Percentiles rank a stretch among this genome's conserved stretches.
Conservation (phyloP, 2,888 invertebrate species). For the Cephus rjabovi region DNA sequence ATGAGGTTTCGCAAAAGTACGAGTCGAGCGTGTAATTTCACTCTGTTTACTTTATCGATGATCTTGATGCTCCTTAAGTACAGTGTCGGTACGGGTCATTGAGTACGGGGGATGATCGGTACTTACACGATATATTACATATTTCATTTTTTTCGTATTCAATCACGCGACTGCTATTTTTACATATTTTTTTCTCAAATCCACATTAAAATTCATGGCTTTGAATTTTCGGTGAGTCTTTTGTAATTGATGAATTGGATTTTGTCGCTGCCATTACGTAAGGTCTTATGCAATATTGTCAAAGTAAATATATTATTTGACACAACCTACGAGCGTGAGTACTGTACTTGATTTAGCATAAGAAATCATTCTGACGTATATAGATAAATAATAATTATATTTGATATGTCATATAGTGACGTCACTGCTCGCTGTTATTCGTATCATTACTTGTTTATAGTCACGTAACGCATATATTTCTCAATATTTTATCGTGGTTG, state of each 20-base stretch:
- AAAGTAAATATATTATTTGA: too few species aligned
- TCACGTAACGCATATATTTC: background rate
- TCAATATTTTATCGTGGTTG: background rate
- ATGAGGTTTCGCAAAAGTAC: conserved; percentile 1
- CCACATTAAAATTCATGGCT: background rate
- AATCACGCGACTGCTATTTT: background rate
- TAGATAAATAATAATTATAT: background rate
- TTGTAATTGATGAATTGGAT: background rate
- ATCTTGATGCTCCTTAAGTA: conserved; percentile 32
- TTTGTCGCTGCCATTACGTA: background rate
- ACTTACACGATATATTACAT: background rate
- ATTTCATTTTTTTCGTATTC: background rate
- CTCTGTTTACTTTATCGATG: conserved; percentile 38
- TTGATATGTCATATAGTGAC: too few species aligned
- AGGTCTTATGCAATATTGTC: too few species aligned
- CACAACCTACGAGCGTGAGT: too few species aligned
- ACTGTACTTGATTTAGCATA: too few species aligned
- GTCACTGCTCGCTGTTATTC: background rate
- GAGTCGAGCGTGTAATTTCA: conserved; percentile 18
- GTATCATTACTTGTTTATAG: background rate
- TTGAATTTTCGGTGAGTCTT: background rate
- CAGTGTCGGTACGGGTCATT: conserved; percentile 12
- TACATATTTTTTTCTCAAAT: background rate
- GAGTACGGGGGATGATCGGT: background rate
- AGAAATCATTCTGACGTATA: background rate